A percentile compares a stretch with the other conserved stretches of the same genome.
Conservation (phyloP, 53 echinoderm and acorn worm species). For the Antedon mediterranea region DNA sequence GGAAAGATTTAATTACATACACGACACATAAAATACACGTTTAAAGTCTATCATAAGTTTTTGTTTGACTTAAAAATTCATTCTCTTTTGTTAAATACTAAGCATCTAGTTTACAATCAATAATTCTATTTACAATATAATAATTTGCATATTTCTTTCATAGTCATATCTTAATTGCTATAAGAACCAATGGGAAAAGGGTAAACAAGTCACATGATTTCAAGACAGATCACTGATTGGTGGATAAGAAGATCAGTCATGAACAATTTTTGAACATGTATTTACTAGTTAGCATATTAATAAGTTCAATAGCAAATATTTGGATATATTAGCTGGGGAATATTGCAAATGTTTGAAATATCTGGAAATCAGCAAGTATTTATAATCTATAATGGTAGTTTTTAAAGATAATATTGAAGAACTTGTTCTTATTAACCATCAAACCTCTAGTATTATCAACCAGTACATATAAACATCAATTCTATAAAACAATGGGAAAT, state of each 20-base stretch:
- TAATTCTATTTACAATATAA: not conserved
- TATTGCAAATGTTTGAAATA: not conserved
- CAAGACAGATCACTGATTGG: not conserved
- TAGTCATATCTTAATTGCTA: not conserved
- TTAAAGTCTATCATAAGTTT: not conserved
- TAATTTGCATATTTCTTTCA: conserved; percentile 1
- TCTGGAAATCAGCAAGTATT: not conserved
- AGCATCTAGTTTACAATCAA: conserved; percentile 1
- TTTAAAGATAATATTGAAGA: not conserved
- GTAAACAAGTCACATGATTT: not conserved
- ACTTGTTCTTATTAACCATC: not conserved
- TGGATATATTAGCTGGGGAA: not conserved
- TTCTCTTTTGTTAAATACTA: not conserved
- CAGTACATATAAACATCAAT: not conserved
- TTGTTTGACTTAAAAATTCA: not conserved
- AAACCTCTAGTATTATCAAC: not conserved
- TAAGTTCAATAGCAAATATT: not conserved
- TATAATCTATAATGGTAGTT: not conserved
- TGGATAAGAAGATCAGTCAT: not conserved
- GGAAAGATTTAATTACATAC: too few relatives aligned
- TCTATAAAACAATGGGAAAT: not conserved
- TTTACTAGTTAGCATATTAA: not conserved
- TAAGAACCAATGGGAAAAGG: not conserved
- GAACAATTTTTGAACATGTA: not conserved
- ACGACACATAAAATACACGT: not conserved